These are phyloP conservation scores for Paramuricea clavata DNA, from an alignment of 92 coral and sea anemone species.

Conservation along the genomic window DNA sequence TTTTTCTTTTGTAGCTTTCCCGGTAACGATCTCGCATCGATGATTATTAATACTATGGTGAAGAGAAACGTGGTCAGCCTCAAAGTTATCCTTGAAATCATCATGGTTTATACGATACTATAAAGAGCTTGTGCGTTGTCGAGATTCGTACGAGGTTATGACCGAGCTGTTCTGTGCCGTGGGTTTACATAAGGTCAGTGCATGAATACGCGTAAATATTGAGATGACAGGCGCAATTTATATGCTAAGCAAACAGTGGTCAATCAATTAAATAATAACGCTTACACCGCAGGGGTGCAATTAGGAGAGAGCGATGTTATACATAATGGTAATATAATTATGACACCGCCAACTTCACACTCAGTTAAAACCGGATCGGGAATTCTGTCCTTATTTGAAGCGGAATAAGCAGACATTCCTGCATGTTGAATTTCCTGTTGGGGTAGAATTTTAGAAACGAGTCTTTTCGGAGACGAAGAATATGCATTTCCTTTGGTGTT, in stretches of 20 bases:
- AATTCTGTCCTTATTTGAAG: conserved; percentile 3
- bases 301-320: background rate
- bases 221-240: conserved; percentile 9
- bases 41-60: background rate
- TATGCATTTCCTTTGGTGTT: background rate
- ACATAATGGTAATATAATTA: conserved; percentile 29
- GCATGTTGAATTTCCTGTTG: background rate
- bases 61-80: background rate
- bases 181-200: conserved; percentile 2
- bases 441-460: background rate
- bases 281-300: conserved; percentile 42
- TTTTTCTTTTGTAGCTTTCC: background rate
- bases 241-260: conserved; percentile 7
- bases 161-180: background rate
- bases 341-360: conserved; percentile 11
- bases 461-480: background rate
- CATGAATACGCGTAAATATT: background rate
- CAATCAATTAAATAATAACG: conserved; percentile 48
- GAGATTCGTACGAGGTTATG: background rate
- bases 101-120: background rate
- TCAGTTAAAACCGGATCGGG: conserved; percentile 5
- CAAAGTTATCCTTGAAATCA: background rate
- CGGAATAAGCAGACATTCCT: background rate
- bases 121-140: background rate
- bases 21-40: background rate